These are phyloP conservation scores for Cheumatopsyche charites DNA, from an alignment of 1,140 invertebrate genomes.

Conservation along the genomic window DNA sequence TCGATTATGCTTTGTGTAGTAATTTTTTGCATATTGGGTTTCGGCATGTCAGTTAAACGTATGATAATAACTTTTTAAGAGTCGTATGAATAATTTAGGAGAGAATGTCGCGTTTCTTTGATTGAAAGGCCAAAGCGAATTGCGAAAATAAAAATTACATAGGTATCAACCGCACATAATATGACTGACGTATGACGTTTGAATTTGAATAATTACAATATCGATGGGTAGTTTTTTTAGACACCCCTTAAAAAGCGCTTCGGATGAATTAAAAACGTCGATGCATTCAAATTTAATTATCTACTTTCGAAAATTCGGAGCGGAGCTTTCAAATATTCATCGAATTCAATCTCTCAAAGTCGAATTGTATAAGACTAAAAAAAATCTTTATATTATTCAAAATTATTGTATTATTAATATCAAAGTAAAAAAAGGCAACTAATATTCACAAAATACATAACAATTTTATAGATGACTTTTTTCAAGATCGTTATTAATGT, in stretches of 20 bases:
- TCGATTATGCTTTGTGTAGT: not conserved
- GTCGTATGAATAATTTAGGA: constrained; percentile 4
- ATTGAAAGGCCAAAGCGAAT: constrained; percentile 11
- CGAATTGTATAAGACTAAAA: too few species aligned
- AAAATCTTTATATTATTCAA: too few species aligned
- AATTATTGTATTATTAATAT: too few species aligned
- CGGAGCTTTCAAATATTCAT: too few species aligned
- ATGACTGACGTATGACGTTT: constrained; percentile 47
- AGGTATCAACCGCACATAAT: not conserved
- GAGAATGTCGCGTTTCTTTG: constrained; percentile 29
- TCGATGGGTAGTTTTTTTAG: constrained; percentile 34
- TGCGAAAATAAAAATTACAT: not conserved
- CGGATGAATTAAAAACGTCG: constrained; percentile 43
- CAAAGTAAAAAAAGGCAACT: too few species aligned
- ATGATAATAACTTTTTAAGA: not conserved
- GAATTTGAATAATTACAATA: constrained; percentile 47
- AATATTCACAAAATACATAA: too few species aligned
- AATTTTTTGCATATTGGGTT: not conserved
- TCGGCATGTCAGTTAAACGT: too few species aligned
- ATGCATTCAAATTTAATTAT: constrained; percentile 1
- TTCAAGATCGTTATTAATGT: too few species aligned
- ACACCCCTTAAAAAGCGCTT: constrained; percentile 26
- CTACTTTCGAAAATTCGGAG: too few species aligned
- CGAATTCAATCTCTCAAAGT: too few species aligned
- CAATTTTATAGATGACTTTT: too few species aligned